Evolutionary conservation across 2,113 vertebrate species (phyloP), one percentile per base, ranked within the genome.

Genomic region (human (Homo sapiens)): DNA sequence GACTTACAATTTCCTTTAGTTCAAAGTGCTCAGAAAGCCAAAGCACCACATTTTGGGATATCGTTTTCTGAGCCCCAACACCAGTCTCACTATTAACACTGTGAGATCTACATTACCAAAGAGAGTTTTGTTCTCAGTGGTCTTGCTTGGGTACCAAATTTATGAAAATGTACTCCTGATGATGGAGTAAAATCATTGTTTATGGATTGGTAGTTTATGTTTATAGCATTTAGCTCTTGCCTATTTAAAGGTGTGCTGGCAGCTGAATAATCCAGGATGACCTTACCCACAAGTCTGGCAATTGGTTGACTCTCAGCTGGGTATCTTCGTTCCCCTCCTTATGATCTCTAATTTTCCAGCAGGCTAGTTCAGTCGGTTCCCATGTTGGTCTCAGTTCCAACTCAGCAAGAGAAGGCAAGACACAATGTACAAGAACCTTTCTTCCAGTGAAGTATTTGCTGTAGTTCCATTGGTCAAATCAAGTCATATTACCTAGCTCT

Each of bases 221-320:
- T 70, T 20, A 12, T 73, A 35, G 66, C 6, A 25, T 89, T 93
- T 86, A 80, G 12, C 4, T 48, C 97, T 96, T 59, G 12, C 22
- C 86, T 30, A 59, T 0, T 81, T 82, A 89, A 90, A 94, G 16
- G 43, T 8, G 1, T 83, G 1, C 7, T 52, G 11, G 23, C 30
- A 38, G 32, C 12, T 76, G 23, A 23, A 38, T 66, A 43, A 81
- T 43, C 18, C 61, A 72, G 66, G 18, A 30, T 66, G 9, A 43
- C 3, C 23, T 80, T 80, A 6, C 23, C 61, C 35, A 57, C 52
- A 72, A 43, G 2, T 50, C 50, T 78, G 52, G 18, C 32, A 78
- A 13, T 35, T 50, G 45, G 18, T 17, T 52, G 7, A 35, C 20
- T 79, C 10, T 45, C 25, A 43, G 5, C 8, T 50, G 12, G 23